Conservation (phyloP, 2,888 invertebrate species). For the Sarcophaga carnaria region DNA sequence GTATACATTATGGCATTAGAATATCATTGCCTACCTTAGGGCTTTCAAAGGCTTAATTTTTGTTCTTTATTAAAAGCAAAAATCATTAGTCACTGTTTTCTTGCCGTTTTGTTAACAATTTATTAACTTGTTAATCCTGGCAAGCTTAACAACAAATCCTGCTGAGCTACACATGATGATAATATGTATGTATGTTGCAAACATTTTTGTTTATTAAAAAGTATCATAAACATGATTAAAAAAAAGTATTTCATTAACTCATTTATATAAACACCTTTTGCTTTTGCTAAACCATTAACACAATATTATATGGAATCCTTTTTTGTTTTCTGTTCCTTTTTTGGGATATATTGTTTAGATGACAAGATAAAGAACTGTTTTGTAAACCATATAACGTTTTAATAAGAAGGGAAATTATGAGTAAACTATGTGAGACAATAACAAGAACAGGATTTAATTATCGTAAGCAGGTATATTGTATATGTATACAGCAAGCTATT, state of each 20-base stretch:
- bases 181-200: conserved; percentile 8
- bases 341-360: not conserved
- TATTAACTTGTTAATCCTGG: conserved; percentile 48
- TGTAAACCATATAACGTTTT: conserved; percentile 18
- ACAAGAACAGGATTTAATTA: conserved; percentile 77
- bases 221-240: conserved; percentile 50
- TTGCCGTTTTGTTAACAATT: conserved; percentile 19
- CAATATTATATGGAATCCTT: conserved; percentile 64
- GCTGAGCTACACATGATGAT: not conserved
- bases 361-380: not conserved
- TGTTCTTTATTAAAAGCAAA: conserved; percentile 2
- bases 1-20: not conserved
- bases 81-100: conserved; percentile 18
- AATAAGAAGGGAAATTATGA: conserved; percentile 62
- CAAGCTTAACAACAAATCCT: conserved; percentile 42
- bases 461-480: conserved; percentile 69
- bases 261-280: not conserved
- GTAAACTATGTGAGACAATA: conserved; percentile 41
- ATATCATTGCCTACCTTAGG: not conserved
- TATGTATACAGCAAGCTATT: not conserved
- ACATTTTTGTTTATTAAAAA: not conserved
- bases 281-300: not conserved
- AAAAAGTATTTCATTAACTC: conserved; percentile 77
- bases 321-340: conserved; percentile 4
- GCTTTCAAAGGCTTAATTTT: not conserved